Conservation (phyloP, 2,113 vertebrate species). For the Lynx canadensis region DNA sequence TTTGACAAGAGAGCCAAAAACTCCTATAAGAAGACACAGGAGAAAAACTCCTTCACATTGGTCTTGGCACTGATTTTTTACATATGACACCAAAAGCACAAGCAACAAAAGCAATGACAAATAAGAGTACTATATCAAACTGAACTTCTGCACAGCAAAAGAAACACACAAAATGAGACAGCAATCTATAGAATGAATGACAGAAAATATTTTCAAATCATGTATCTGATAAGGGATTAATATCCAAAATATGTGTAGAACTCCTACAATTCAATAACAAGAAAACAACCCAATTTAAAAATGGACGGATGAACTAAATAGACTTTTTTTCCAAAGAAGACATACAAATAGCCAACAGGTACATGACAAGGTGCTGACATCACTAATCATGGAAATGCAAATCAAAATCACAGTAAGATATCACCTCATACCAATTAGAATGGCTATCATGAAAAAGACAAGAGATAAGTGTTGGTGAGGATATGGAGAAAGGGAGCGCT, state of each 20-base stretch:
- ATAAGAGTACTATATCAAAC: neutral
- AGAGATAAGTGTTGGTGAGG: neutral
- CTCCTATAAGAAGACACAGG: neutral
- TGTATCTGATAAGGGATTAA: neutral
- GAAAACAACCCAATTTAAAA: neutral
- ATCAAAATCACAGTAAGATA: neutral
- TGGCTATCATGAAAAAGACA: neutral
- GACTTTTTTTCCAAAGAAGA: neutral
- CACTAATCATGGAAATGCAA: neutral
- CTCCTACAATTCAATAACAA: neutral
- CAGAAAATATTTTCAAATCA: neutral
- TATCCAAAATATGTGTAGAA: neutral
- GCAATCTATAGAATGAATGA: neutral
- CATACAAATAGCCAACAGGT: neutral
- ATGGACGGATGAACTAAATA: neutral
- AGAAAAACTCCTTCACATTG: neutral
- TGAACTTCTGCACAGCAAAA: neutral
- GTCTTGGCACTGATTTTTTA: neutral
- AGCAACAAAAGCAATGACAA: neutral
- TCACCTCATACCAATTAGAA: neutral
- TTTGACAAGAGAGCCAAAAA: neutral
- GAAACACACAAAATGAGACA: neutral
- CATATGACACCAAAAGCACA: neutral
- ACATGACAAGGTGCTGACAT: neutral
- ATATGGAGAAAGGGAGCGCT: neutral